These are phyloP conservation scores for Drosophila seclusa DNA, from an alignment of 2,888 invertebrate species.

Conservation along the genomic window DNA sequence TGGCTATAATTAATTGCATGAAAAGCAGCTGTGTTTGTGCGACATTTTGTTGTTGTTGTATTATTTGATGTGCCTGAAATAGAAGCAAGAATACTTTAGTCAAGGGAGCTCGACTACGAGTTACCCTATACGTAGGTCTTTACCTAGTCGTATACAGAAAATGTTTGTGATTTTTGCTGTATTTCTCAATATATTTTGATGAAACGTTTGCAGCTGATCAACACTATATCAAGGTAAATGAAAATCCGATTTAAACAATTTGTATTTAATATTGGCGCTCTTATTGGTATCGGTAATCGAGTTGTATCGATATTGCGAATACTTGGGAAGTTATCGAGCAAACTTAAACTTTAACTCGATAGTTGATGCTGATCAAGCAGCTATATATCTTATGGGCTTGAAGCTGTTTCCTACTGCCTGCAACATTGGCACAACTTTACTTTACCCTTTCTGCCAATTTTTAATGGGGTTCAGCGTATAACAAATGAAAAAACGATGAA, in stretches of 20 bases:
- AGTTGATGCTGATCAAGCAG: background rate
- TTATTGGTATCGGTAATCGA: background rate
- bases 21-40: constrained; percentile 54
- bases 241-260: background rate
- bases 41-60: constrained; percentile 30
- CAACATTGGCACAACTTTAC: background rate
- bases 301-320: background rate
- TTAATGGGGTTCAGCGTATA: background rate
- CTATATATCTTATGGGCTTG: background rate
- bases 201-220: background rate
- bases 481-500: constrained; percentile 15
- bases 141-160: background rate
- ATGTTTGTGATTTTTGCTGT: background rate
- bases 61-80: constrained; percentile 31
- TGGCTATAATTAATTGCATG: constrained; percentile 60
- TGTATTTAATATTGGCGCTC: background rate
- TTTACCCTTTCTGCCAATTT: background rate
- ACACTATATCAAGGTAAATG: background rate
- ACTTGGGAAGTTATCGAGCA: background rate
- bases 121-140: background rate
- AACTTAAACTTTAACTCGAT: background rate
- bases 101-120: background rate
- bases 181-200: background rate
- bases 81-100: background rate
- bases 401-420: background rate